A percentile compares a stretch with the other conserved stretches of the same genome.
Evolutionary conservation across 2,797 vertebrate genomes (phyloP).

Genomic region (Tragelaphus oryx): DNA sequence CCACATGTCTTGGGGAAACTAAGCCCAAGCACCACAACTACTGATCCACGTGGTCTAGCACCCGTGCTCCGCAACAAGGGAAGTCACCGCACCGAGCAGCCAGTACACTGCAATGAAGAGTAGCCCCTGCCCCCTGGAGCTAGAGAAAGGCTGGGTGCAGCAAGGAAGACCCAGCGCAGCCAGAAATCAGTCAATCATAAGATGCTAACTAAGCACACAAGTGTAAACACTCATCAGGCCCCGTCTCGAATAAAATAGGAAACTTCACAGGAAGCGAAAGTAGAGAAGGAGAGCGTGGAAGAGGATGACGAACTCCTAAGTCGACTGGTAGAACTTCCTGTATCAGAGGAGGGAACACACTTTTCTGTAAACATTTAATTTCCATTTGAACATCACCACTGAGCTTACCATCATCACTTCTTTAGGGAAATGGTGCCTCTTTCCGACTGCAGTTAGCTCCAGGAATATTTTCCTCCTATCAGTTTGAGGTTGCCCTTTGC

Average conservation of each 20-base stretch:
- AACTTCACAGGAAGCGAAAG: neutral
- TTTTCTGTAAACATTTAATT: slow-evolving; percentile 47
- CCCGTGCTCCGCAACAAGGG: neutral
- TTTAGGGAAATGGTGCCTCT: slow-evolving; percentile 52
- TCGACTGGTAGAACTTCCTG: neutral
- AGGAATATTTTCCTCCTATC: slow-evolving; percentile 49
- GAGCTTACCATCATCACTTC: slow-evolving; percentile 43
- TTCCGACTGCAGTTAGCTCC: slow-evolving; percentile 42
- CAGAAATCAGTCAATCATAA: neutral
- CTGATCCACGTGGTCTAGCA: neutral
- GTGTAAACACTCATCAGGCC: neutral
- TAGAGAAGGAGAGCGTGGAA: neutral
- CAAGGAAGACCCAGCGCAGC: neutral
- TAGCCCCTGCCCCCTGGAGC: neutral
- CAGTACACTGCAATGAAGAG: neutral
- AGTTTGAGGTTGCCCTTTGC: slow-evolving; percentile 43
- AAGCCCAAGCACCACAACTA: neutral
- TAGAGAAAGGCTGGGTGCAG: neutral
- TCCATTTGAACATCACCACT: slow-evolving; percentile 34
- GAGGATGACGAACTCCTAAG: neutral
- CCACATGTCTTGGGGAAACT: neutral
- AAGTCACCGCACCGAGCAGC: neutral
- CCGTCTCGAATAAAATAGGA: neutral
- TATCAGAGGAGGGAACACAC: slow-evolving; percentile 13
- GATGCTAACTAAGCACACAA: neutral